A percentile compares a stretch with the other conserved stretches of the same genome.
phyloP scores from a whole-genome alignment of 1,140 invertebrate species.

The Marisa cornuarietis region DNA sequence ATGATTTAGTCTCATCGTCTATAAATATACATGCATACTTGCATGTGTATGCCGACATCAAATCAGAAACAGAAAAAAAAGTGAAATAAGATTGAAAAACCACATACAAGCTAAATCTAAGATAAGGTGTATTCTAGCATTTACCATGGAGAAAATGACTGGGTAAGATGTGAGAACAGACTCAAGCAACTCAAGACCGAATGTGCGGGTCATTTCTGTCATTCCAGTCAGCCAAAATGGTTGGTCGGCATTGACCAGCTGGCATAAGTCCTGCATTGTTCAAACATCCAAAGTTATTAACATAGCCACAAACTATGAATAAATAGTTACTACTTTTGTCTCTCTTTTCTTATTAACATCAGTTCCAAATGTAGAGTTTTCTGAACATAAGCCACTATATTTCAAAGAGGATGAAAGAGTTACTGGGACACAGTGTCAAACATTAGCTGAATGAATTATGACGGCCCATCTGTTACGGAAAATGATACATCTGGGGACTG shows the following conservation, averaged over 20 bases:
- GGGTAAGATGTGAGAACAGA: slow-evolving; percentile 92
- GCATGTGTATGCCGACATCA: too few species aligned
- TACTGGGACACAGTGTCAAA: too few species aligned
- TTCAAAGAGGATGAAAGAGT: too few species aligned
- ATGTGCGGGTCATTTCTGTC: slow-evolving; percentile 96
- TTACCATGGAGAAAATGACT: slow-evolving; percentile 90
- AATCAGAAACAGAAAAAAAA: not conserved
- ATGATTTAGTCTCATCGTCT: too few species aligned
- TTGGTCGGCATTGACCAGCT: slow-evolving; percentile 95
- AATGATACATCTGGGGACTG: too few species aligned
- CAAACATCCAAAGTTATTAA: not conserved
- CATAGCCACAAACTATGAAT: not conserved
- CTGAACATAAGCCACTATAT: too few species aligned
- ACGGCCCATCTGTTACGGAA: too few species aligned
- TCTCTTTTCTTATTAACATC: too few species aligned
- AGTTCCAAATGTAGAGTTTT: too few species aligned
- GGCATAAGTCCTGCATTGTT: slow-evolving; percentile 84
- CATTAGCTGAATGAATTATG: too few species aligned
- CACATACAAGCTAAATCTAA: not conserved
- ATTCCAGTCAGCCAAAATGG: slow-evolving; percentile 94
- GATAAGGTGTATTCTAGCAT: slow-evolving; percentile 12
- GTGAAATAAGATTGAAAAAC: not conserved
- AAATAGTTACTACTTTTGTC: too few species aligned
- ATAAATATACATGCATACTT: too few species aligned
- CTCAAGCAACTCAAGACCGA: slow-evolving; percentile 94